Percentiles rank a stretch among this genome's conserved stretches.
Conservation (phyloP, 2,888 invertebrate species). For the Oligia strigilis region DNA sequence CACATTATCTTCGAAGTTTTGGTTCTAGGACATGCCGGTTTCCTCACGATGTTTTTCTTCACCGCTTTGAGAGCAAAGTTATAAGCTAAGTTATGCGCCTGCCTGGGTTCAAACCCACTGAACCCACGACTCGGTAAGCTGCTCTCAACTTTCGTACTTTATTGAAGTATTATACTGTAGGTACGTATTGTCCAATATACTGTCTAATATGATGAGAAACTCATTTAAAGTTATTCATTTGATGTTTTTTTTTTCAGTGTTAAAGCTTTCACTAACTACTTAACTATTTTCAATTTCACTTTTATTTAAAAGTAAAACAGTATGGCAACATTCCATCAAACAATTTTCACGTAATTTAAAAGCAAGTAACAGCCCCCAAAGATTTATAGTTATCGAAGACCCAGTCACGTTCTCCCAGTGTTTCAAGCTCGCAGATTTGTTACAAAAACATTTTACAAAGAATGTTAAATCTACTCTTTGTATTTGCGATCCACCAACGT, state of each 20-base stretch:
- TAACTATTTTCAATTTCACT: neutral
- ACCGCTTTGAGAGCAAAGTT: no score
- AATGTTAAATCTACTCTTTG: slow-evolving; percentile 63
- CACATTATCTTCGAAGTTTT: no score
- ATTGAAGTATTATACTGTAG: no score
- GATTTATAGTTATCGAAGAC: slow-evolving; percentile 53
- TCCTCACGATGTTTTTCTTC: no score
- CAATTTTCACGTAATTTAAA: slow-evolving; percentile 47
- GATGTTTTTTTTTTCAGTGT: no score
- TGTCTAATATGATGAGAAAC: neutral
- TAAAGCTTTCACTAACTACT: neutral
- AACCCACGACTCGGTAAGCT: no score
- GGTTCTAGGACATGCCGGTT: no score
- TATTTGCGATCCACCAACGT: slow-evolving; percentile 65
- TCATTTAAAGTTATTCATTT: no score
- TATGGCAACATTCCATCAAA: slow-evolving; percentile 4
- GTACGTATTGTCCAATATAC: neutral
- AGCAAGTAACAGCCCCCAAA: slow-evolving; percentile 25
- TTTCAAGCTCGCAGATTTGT: slow-evolving; percentile 54
- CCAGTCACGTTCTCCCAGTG: slow-evolving; percentile 54
- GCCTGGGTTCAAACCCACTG: no score
- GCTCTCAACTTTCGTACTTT: no score
- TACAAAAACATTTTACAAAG: slow-evolving; percentile 66
- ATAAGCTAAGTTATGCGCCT: no score
- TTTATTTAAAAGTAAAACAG: neutral